A percentile compares a stretch with the other conserved stretches of the same genome.
phyloP scores from a whole-genome alignment of 2,888 invertebrate species.

The Philonicus albiceps region DNA sequence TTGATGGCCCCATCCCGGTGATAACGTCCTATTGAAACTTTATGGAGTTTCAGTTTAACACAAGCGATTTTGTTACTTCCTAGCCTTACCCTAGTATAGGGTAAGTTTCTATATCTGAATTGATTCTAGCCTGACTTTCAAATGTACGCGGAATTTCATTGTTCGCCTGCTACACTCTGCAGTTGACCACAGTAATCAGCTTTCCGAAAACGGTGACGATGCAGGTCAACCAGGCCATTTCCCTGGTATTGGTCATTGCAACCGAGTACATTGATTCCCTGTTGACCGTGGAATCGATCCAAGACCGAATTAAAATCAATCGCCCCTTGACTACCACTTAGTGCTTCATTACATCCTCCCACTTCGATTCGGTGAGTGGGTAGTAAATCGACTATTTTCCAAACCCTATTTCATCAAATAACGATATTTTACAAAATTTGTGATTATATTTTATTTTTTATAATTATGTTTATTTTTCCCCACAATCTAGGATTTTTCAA shows the following conservation, averaged over 20 bases:
- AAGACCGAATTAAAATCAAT: neutral
- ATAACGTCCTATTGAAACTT: neutral
- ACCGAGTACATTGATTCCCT: neutral
- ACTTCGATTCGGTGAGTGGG: no score
- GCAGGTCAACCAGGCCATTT: neutral
- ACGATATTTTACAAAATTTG: neutral
- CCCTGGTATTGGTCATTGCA: neutral
- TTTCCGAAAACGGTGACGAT: neutral
- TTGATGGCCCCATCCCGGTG: neutral
- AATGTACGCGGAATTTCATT: neutral
- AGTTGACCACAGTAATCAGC: neutral
- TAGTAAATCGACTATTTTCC: no score
- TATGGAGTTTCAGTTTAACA: neutral
- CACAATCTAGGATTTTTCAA: no score
- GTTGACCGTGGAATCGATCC: neutral
- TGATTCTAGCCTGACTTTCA: neutral
- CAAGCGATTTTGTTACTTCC: neutral
- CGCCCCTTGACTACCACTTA: neutral
- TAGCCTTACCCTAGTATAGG: neutral
- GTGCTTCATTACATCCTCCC: no score
- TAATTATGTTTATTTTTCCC: no score
- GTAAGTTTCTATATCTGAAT: neutral
- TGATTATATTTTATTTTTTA: no score
- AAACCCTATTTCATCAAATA: neutral
- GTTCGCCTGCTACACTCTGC: neutral